Evolutionary conservation across 1,140 invertebrate genomes (phyloP).

Genomic region (Drosophila murphyi): DNA sequence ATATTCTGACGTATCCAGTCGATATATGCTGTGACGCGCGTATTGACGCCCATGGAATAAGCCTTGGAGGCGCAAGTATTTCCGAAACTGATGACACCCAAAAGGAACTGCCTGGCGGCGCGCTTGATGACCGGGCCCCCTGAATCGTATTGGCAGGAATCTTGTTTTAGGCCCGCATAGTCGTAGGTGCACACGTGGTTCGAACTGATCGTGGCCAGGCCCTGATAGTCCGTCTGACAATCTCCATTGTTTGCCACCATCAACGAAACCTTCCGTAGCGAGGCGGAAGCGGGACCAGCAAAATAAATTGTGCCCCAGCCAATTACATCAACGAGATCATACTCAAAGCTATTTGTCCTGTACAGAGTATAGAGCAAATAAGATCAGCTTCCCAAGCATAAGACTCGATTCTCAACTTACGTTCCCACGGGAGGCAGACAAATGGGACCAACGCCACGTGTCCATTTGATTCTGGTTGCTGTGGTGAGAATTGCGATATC

Average conservation of each 20-base stretch:
- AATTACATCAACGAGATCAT: constrained; percentile 65
- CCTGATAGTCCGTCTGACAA: constrained; percentile 61
- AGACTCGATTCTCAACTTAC: constrained; percentile 39
- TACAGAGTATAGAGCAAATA: background rate
- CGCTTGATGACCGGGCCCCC: constrained; percentile 72
- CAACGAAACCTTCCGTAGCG: constrained; percentile 65
- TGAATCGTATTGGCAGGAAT: constrained; percentile 80
- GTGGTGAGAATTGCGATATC: constrained; percentile 72
- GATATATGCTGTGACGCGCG: constrained; percentile 87
- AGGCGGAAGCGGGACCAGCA: constrained; percentile 50
- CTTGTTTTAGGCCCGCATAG: constrained; percentile 58
- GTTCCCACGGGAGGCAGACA: constrained; percentile 67
- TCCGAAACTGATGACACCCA: constrained; percentile 88
- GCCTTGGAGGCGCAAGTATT: constrained; percentile 85
- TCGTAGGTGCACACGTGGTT: constrained; percentile 75
- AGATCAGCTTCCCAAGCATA: background rate
- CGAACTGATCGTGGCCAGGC: constrained; percentile 40
- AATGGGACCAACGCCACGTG: constrained; percentile 75
- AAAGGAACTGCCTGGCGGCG: constrained; percentile 67
- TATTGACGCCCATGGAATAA: constrained; percentile 87
- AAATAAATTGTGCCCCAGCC: constrained; percentile 72
- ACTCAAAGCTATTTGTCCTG: constrained; percentile 53
- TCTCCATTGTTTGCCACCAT: constrained; percentile 59
- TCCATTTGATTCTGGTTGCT: constrained; percentile 58
- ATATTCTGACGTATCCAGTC: constrained; percentile 87